Percentiles rank a stretch among this genome's conserved stretches.
phyloP scores from a whole-genome alignment of 2,888 invertebrate genomes.

The Cosmia pyralina region DNA sequence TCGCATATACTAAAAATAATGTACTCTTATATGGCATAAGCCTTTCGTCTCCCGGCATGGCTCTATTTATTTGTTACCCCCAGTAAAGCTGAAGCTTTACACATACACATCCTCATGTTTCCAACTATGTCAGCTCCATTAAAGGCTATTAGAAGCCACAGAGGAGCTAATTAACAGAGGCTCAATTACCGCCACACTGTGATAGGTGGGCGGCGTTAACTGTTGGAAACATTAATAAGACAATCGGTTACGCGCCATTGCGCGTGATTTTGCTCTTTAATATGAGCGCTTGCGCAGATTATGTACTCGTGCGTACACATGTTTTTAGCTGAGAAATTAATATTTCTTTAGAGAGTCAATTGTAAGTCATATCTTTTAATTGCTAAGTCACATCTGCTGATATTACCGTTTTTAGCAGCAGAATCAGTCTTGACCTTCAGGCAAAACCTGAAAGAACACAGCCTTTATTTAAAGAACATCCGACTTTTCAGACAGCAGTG shows the following conservation, averaged over 20 bases:
- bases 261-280: constrained; percentile 62
- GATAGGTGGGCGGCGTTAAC: constrained; percentile 77
- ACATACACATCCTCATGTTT: constrained; percentile 21
- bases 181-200: constrained; percentile 61
- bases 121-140: constrained; percentile 49
- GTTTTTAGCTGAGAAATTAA: neutral
- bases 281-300: constrained; percentile 56
- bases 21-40: too few species aligned
- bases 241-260: constrained; percentile 66
- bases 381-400: neutral
- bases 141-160: constrained; percentile 45
- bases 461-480: neutral
- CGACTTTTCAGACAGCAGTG: neutral
- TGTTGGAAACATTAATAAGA: constrained; percentile 78
- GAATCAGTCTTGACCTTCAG: neutral
- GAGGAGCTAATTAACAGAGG: constrained; percentile 68
- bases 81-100: too few species aligned
- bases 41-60: too few species aligned
- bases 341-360: too few species aligned
- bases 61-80: too few species aligned
- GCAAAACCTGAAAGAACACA: neutral
- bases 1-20: too few species aligned
- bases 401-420: neutral
- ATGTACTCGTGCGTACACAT: constrained; percentile 43
- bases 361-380: neutral